Evolutionary conservation across 1,140 invertebrate species (phyloP), one percentile per base, ranked within the genome.

Genomic region (Drosophila insularis): DNA sequence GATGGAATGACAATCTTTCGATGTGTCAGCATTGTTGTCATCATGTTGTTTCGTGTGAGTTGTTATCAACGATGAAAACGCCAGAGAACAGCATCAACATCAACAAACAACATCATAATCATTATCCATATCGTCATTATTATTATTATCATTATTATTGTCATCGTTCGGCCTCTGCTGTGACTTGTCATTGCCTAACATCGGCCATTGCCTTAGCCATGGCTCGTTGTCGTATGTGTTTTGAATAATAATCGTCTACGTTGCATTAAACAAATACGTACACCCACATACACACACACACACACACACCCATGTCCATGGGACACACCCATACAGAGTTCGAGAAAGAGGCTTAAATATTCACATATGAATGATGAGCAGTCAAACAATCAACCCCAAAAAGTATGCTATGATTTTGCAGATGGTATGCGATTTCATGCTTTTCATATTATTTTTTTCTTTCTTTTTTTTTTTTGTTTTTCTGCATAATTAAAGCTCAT

Each of bases 1-100:
- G 84, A 87, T 87, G 80, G 80, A 80, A 84, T 82, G 84, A 89
- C 84, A 87, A 82, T 80, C 69, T 74, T 78, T 84, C 84, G 84
- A 87, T 87, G 84, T 87, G 82, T 87, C 82, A 87, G 82, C 82
- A 89, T 82, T 82, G 82, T 87, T 71, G 61, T 76, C 71, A 78
- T 35, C 72, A 70, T 71, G 43, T 21, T 50, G 43, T 50, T 50
- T 21, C 43, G 17, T 50, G 43, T 68, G 75, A 65, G 78, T 72
- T 79, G 79, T 81, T 86, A 82, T 87, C 82, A 81, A 59, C 50
- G 54, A 59, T 63, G 67, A 65, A 58, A 69, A 63, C 23, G 62
- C 40, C 67, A 73, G 21, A 11, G 2, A 35, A 35, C 8, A 27
- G 27, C 27, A 27, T 27, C 27, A 27, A 27, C 27, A 27, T 27